phyloP scores from a whole-genome alignment of 2,797 vertebrate genomes.

The Poeciliopsis paucimaculata region DNA sequence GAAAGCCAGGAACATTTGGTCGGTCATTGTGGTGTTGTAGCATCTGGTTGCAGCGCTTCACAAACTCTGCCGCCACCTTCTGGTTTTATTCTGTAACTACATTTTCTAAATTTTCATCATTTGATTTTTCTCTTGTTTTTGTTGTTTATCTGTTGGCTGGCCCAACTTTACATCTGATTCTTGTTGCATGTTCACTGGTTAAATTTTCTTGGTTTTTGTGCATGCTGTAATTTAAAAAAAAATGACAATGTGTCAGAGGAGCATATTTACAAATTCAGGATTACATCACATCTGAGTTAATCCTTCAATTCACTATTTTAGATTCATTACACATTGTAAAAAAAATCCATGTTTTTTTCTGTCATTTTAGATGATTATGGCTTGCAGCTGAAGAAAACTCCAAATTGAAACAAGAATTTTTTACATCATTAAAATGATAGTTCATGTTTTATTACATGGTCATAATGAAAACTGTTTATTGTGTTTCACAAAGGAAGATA shows the following conservation, averaged over 20 bases:
- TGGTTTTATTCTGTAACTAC: conserved; percentile 65
- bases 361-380: neutral
- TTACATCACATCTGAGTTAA: neutral
- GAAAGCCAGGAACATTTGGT: conserved; percentile 3
- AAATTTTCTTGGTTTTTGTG: conserved; percentile 37
- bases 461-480: neutral
- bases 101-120: conserved; percentile 3
- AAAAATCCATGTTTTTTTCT: neutral
- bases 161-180: conserved; percentile 53
- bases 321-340: neutral
- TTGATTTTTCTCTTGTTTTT: conserved; percentile 18
- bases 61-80: conserved; percentile 66
- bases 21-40: neutral
- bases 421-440: neutral
- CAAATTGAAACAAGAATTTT: neutral
- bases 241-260: conserved; percentile 18
- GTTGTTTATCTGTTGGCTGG: conserved; percentile 67
- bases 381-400: neutral
- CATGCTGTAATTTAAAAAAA: conserved; percentile 61
- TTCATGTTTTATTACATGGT: neutral
- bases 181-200: conserved; percentile 60
- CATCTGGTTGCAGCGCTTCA: conserved; percentile 21
- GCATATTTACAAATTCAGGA: neutral
- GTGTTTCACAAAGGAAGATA: neutral
- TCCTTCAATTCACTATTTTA: neutral